Evolutionary conservation across 2,888 invertebrate genomes (phyloP).

Genomic region (Aplocera efformata): DNA sequence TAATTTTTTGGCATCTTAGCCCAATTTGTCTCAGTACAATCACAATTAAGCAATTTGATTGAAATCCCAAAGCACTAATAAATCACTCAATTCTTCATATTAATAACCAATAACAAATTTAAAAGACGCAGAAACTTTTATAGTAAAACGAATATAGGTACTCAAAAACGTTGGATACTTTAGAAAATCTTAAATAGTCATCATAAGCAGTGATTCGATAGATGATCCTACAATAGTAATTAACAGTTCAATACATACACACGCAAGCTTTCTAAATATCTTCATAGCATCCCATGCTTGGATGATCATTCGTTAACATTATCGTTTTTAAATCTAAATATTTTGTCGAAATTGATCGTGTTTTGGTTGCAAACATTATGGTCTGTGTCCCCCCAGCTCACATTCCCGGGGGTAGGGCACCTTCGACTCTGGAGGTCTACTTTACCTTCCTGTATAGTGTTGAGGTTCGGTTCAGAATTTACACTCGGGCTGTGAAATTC

Average conservation of each 20-base stretch:
- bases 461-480: constrained; percentile 53
- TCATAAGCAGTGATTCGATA: constrained; percentile 9
- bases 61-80: no score
- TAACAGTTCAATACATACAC: constrained; percentile 1
- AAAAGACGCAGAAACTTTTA: no score
- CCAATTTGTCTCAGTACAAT: no score
- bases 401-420: constrained; percentile 37
- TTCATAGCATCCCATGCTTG: constrained; percentile 6
- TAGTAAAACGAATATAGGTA: no score
- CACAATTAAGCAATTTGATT: no score
- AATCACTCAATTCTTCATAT: no score
- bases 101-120: no score
- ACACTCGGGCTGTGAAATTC: constrained; percentile 55
- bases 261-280: constrained; percentile 17
- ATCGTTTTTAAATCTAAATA: constrained; percentile 57
- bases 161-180: no score
- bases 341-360: constrained; percentile 65
- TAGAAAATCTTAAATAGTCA: no score
- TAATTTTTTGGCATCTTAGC: no score
- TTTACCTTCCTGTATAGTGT: constrained; percentile 54
- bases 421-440: constrained; percentile 29
- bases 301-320: constrained; percentile 29
- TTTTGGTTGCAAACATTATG: constrained; percentile 73
- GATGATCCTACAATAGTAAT: constrained; percentile 1
- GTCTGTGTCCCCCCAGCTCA: constrained; percentile 71